These are phyloP conservation scores for Drosophila peninsularis DNA, from an alignment of 2,888 invertebrate species.

Conservation along the genomic window DNA sequence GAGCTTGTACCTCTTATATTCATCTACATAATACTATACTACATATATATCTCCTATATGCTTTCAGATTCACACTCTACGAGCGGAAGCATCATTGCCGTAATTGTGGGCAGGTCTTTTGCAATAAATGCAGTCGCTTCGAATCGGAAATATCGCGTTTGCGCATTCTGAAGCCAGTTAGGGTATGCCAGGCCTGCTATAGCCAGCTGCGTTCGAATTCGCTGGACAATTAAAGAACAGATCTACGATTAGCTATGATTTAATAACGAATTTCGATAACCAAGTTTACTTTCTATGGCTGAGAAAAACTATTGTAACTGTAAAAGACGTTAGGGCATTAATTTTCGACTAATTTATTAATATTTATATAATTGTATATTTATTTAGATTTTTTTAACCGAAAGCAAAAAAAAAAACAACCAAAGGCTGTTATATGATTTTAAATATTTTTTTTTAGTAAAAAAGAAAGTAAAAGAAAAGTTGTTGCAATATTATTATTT, in stretches of 20 bases:
- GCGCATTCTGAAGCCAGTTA: slow-evolving; percentile 96
- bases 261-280: slow-evolving; percentile 27
- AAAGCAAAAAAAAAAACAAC: slow-evolving; percentile 53
- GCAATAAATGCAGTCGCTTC: slow-evolving; percentile 97
- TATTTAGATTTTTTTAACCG: slow-evolving; percentile 50
- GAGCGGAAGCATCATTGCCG: slow-evolving; percentile 98
- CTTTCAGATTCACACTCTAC: slow-evolving; percentile 92
- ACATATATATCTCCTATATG: neutral
- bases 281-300: slow-evolving; percentile 25
- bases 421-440: slow-evolving; percentile 74
- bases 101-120: slow-evolving; percentile 98
- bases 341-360: slow-evolving; percentile 32
- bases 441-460: slow-evolving; percentile 33
- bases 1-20: too few relatives aligned
- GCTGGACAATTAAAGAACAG: slow-evolving; percentile 74
- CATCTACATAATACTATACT: too few relatives aligned
- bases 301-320: slow-evolving; percentile 25
- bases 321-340: slow-evolving; percentile 59
- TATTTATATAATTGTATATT: slow-evolving; percentile 33
- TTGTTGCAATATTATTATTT: slow-evolving; percentile 72
- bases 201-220: slow-evolving; percentile 85
- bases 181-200: slow-evolving; percentile 97
- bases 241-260: slow-evolving; percentile 18
- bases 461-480: slow-evolving; percentile 14
- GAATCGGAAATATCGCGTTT: slow-evolving; percentile 98